phyloP scores from a whole-genome alignment of 2,888 invertebrate genomes.

The Tupiocoris notatus region DNA sequence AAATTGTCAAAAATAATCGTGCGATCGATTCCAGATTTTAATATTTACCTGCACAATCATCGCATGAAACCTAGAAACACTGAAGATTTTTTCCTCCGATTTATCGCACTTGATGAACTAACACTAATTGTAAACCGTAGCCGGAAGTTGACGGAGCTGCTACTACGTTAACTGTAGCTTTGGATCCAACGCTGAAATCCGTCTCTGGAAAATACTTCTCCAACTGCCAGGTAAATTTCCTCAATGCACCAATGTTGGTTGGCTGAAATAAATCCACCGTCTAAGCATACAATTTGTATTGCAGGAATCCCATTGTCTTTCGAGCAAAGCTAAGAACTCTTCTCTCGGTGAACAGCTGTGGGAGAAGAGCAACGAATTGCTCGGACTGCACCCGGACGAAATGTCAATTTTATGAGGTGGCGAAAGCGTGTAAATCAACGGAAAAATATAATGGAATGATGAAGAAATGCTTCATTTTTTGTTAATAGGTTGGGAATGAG shows the following conservation, averaged over 20 bases:
- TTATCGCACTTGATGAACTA: too few relatives aligned
- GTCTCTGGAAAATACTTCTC: conserved; percentile 35
- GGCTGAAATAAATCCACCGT: not conserved
- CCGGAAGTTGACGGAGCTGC: conserved; percentile 33
- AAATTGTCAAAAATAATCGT: too few relatives aligned
- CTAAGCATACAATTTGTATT: not conserved
- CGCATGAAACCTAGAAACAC: not conserved
- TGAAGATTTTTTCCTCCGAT: too few relatives aligned
- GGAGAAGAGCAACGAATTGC: conserved; percentile 24
- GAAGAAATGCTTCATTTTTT: too few relatives aligned
- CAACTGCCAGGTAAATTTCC: conserved; percentile 30
- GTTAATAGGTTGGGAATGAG: too few relatives aligned
- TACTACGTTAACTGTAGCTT: conserved; percentile 26
- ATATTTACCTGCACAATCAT: not conserved
- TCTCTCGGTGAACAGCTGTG: conserved; percentile 25
- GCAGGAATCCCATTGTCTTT: conserved; percentile 29
- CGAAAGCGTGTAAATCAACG: too few relatives aligned
- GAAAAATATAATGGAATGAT: too few relatives aligned
- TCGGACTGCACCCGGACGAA: conserved; percentile 24
- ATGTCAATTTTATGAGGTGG: too few relatives aligned
- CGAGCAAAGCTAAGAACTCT: conserved; percentile 26
- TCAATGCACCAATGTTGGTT: not conserved
- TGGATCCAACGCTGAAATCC: conserved; percentile 23
- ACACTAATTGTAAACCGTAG: conserved; percentile 7
- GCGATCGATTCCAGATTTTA: too few relatives aligned